These are phyloP conservation scores for Blomia tropicalis DNA, from an alignment of 2,888 invertebrate genomes.

Conservation along the genomic window DNA sequence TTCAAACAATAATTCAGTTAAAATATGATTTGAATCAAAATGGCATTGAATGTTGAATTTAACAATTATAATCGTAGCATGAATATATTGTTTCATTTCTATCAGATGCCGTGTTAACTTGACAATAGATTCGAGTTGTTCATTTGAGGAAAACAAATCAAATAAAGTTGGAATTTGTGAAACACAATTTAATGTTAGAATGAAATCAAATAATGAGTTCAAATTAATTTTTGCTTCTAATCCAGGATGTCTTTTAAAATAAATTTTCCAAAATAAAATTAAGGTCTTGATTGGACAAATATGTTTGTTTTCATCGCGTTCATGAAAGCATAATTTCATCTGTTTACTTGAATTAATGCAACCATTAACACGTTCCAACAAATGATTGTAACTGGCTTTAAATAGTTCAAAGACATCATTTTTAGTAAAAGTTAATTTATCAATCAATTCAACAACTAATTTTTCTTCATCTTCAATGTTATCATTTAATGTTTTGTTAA, in stretches of 20 bases:
- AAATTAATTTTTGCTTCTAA: neutral
- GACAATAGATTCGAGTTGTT: neutral
- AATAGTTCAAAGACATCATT: no score
- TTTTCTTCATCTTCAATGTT: no score
- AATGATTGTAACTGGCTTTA: no score
- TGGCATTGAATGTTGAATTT: neutral
- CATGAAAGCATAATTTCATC: constrained; percentile 6
- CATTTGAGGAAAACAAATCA: neutral
- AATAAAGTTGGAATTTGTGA: neutral
- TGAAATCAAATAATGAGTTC: neutral
- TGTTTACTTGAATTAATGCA: no score
- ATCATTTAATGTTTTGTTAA: no score
- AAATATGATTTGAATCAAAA: neutral
- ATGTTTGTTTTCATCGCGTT: neutral
- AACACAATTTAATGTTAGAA: neutral
- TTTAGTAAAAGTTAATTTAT: no score
- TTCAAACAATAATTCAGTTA: neutral
- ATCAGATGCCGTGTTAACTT: neutral
- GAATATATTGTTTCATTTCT: neutral
- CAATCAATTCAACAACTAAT: no score
- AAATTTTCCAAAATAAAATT: neutral
- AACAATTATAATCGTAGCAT: neutral
- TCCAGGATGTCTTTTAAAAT: neutral
- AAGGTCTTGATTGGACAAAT: neutral
- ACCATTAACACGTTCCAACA: no score